A percentile compares a stretch with the other conserved stretches of the same genome.
phyloP scores from a whole-genome alignment of 2,888 invertebrate species.

The Eledone cirrhosa region DNA sequence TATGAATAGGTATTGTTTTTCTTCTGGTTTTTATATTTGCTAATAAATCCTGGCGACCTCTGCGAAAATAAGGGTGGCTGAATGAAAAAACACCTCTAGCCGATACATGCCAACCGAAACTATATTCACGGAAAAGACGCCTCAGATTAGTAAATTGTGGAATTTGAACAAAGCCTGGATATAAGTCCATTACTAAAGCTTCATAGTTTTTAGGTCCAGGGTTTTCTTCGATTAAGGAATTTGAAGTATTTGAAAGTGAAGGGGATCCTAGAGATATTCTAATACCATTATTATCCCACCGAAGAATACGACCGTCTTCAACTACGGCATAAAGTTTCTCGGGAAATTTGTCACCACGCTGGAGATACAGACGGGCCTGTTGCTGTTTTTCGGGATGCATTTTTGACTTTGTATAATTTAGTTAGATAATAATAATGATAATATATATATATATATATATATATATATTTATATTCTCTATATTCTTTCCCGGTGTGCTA shows the following conservation, averaged over 20 bases:
- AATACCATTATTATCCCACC: conserved; percentile 52
- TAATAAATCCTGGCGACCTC: conserved; percentile 44
- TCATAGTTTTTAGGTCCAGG: conserved; percentile 1
- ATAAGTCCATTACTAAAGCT: conserved; percentile 47
- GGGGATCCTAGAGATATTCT: conserved; percentile 39
- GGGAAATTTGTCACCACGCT: conserved; percentile 46
- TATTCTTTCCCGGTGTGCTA: too few relatives aligned
- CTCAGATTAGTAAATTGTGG: conserved; percentile 58
- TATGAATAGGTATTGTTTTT: conserved; percentile 26
- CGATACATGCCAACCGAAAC: conserved; percentile 54
- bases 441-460: too few relatives aligned
- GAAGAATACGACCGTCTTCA: conserved; percentile 50
- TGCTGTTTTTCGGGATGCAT: too few relatives aligned
- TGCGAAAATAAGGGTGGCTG: conserved; percentile 51
- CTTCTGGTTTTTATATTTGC: conserved; percentile 37
- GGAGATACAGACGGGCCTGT: too few relatives aligned
- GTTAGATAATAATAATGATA: too few relatives aligned
- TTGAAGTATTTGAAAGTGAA: not conserved
- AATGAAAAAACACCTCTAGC: conserved; percentile 47
- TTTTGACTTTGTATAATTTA: too few relatives aligned
- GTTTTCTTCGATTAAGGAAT: not conserved
- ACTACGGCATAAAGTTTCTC: conserved; percentile 55
- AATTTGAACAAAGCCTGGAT: conserved; percentile 62
- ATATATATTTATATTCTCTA: too few relatives aligned
- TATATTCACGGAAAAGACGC: conserved; percentile 61